A percentile compares a stretch with the other conserved stretches of the same genome.
These are phyloP conservation scores for Gallinago undulata DNA, from an alignment of 2,113 vertebrate species.

Conservation along the genomic window DNA sequence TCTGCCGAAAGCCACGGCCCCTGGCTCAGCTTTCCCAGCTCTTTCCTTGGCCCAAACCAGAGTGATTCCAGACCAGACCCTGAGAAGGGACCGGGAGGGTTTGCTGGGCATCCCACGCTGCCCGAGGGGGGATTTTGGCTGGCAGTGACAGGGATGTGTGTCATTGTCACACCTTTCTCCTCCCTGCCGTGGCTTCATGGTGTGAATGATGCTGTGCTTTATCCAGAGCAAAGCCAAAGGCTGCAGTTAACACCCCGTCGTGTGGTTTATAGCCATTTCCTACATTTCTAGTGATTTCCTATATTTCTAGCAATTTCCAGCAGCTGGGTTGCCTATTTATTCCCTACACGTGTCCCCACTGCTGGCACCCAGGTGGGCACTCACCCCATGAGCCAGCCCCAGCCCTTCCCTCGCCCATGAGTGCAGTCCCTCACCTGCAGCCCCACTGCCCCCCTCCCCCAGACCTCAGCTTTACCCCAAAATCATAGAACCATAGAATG, in stretches of 20 bases:
- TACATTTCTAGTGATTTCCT: neutral
- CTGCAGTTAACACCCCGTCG: fast-evolving
- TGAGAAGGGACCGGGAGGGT: fast-evolving
- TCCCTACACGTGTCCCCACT: fast-evolving
- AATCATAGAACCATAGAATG: too few species aligned
- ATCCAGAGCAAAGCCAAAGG: neutral
- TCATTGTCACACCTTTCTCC: neutral
- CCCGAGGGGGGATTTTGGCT: fast-evolving
- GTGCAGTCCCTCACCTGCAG: neutral
- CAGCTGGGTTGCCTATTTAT: fast-evolving
- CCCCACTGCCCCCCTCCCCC: too few species aligned
- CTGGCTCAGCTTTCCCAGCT: fast-evolving
- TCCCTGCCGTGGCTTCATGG: neutral
- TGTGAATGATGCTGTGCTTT: fast-evolving
- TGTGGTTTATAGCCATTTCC: fast-evolving
- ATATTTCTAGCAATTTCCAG: neutral
- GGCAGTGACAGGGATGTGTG: neutral
- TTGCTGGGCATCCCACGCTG: fast-evolving
- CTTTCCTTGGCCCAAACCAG: fast-evolving
- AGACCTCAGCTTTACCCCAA: neutral
- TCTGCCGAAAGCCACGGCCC: neutral
- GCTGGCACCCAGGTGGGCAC: neutral
- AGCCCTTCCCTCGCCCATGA: neutral
- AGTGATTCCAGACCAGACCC: fast-evolving
- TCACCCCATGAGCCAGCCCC: fast-evolving